Evolutionary conservation across 1,140 invertebrate species (phyloP), one percentile per base, ranked within the genome.

Genomic region (Aphelinus atriplicis): DNA sequence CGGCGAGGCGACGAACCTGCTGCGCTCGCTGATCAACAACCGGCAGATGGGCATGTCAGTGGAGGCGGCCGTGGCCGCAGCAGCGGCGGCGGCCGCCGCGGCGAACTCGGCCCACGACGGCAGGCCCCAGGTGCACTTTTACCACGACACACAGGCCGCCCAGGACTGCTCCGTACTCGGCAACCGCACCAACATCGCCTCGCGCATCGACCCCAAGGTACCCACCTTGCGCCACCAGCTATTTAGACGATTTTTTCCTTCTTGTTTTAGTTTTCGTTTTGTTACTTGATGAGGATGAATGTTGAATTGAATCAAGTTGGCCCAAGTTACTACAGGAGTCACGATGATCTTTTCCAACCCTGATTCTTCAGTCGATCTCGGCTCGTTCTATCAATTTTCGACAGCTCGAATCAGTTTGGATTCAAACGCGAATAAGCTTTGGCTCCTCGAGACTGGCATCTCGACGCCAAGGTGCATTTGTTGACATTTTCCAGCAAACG

Each of bases 21-120:
- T 95, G 10, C 87, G 93, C 75, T 90, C 91, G 79, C 86, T 95
- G 61, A 94, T 95, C 77, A 93, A 92, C 81, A 93, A 92, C 85
- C 90, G 92, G 78, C 91, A 91, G 82, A 93, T 93, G 88, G 88
- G 58, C 58, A 76, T 68, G 82, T n/a, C 73, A 2, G 66, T 69
- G 1, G 66, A 69, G 47, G 79, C 72, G 81, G 73, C 73, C 0
- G 61, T 48, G 1, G 53, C 60, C 1, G 60, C 70, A 5, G 61
- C 61, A 10, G 51, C 60, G 5, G 61, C 61, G 1, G 26, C n/a
- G 3, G 73, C 60, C 1, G 51, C 65, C 0, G 48, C 48, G 1
- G 46, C 46, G 3, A 53, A 26, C 7, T 53, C 26, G 7, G 47
- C 48, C 5, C 48, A 64, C 9, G 51, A 55, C 10, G 63, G 80